Evolutionary conservation across 2,888 invertebrate genomes (phyloP).

Genomic region (Cantharis rustica): DNA sequence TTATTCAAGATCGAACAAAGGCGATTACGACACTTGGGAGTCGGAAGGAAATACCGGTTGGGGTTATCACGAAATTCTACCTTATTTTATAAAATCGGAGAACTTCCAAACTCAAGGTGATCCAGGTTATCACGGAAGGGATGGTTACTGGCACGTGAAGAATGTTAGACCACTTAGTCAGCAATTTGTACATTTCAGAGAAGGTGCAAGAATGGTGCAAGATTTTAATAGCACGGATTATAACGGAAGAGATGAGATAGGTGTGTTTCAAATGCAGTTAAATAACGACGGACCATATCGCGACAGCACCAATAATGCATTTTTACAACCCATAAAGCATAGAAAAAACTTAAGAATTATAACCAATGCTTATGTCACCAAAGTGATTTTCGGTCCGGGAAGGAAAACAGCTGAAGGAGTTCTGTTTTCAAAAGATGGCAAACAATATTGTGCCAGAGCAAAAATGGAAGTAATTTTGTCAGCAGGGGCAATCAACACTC

Average conservation of each 20-base stretch:
- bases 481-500: slow-evolving; percentile 86
- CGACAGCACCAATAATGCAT: neutral
- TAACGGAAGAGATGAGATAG: slow-evolving; percentile 65
- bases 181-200: slow-evolving; percentile 65
- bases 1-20: slow-evolving; percentile 84
- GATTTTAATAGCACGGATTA: slow-evolving; percentile 63
- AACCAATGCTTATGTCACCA: slow-evolving; percentile 61
- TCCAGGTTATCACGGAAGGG: slow-evolving; percentile 66
- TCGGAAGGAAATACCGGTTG: slow-evolving; percentile 82
- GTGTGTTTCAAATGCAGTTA: slow-evolving; percentile 67
- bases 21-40: slow-evolving; percentile 89
- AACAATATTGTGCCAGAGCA: slow-evolving; percentile 57
- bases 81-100: slow-evolving; percentile 69
- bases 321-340: neutral
- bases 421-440: slow-evolving; percentile 63
- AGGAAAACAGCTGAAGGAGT: slow-evolving; percentile 72
- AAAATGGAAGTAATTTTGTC: slow-evolving; percentile 81
- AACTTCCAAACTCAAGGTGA: slow-evolving; percentile 56
- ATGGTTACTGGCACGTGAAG: slow-evolving; percentile 70
- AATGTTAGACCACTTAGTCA: slow-evolving; percentile 64
- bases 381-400: slow-evolving; percentile 66
- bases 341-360: neutral
- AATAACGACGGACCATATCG: slow-evolving; percentile 63
- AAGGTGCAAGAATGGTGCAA: slow-evolving; percentile 65
- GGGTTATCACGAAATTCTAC: slow-evolving; percentile 80